A percentile compares a stretch with the other conserved stretches of the same genome.
These are phyloP conservation scores for Danionella dracula DNA, from an alignment of 2,797 vertebrate species.

Conservation along the genomic window DNA sequence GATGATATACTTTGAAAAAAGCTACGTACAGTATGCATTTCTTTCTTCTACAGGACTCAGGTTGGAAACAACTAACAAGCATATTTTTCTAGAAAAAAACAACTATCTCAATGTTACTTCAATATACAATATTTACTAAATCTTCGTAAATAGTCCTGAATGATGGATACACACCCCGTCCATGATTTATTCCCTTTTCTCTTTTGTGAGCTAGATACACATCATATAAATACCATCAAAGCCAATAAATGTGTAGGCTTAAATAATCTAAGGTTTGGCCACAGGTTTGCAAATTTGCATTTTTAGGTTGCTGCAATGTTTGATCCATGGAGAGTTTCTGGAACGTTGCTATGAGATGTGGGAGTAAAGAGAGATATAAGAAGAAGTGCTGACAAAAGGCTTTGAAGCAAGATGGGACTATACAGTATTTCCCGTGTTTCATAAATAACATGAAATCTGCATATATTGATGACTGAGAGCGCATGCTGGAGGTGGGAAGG, in stretches of 20 bases:
- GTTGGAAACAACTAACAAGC: too few species aligned
- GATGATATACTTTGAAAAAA: neutral
- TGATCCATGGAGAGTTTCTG: constrained; percentile 35
- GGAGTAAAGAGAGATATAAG: constrained; percentile 18
- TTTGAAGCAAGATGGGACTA: constrained; percentile 38
- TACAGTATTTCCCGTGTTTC: constrained; percentile 25
- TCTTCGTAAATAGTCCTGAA: too few species aligned
- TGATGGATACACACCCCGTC: too few species aligned
- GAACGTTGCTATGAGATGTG: constrained; percentile 26
- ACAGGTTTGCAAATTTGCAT: neutral
- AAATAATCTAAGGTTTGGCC: neutral
- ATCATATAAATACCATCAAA: too few species aligned
- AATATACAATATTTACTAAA: too few species aligned
- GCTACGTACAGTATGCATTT: too few species aligned
- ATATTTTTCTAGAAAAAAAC: too few species aligned
- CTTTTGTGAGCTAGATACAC: too few species aligned
- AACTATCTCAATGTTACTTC: too few species aligned
- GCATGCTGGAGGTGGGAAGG: constrained; percentile 4
- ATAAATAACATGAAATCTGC: constrained; percentile 43
- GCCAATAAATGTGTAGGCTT: too few species aligned
- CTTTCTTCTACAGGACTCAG: too few species aligned
- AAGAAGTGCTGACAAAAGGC: constrained; percentile 45
- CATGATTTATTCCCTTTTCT: too few species aligned
- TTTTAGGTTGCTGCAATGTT: neutral
- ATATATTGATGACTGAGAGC: constrained; percentile 7